Evolutionary conservation across 2,888 invertebrate genomes (phyloP), one percentile per base, ranked within the genome.

Genomic region (Boloria euphrosyne): DNA sequence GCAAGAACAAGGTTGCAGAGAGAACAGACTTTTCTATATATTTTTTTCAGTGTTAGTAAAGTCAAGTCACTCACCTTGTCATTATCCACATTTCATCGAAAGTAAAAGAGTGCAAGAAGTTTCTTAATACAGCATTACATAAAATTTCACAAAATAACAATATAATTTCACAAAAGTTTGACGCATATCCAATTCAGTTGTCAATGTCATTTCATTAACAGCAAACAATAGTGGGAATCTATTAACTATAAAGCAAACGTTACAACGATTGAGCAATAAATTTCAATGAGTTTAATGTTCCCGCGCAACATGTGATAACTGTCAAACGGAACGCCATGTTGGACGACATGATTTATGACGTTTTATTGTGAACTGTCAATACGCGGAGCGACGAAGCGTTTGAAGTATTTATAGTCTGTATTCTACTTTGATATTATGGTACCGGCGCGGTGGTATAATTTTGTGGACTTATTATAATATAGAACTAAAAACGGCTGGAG

Each of bases 221-320:
- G 31, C 66, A 69, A 85, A 87, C 83, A 88, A 89, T 86, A 84
- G 85, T 59, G 16, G 80, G 80, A 86, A 44, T 31, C 88, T 90
- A 86, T 86, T 59, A 59, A 88, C 87, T 85, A 84, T 47, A 31
- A 75, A 82, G 75, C 77, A 75, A 78, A 80, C 79, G 80, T 72
- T 76, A 78, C 51, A 79, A 78, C 87, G 89, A 91, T 91, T 90
- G 90, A 91, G 90, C 81, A 89, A 91, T 91, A 91, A 91, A 91
- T 90, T 89, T 89, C 90, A 91, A 91, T 91, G 88, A 90, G 83
- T 88, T 87, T 89, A 91, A 91, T 89, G 90, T 89, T 87, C 85
- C 84, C 85, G 84, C 84, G 85, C 81, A 82, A 89, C 89, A 89
- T 81, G 87, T 90, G 86, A 88, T 89, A 89, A 88, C 88, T 90